phyloP scores from a whole-genome alignment of 2,888 invertebrate genomes.

The Seira ritae region DNA sequence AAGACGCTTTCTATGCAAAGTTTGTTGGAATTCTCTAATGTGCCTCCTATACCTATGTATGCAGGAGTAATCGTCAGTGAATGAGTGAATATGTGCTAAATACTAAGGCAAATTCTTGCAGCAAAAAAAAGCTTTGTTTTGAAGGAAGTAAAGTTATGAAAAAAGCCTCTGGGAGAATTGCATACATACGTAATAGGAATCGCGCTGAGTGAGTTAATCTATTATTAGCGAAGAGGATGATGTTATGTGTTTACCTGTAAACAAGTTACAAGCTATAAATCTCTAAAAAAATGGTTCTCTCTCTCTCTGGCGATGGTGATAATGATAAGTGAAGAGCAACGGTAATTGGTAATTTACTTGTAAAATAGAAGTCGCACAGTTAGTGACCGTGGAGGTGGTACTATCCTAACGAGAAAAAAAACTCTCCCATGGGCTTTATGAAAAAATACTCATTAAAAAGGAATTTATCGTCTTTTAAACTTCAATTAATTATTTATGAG shows the following conservation, averaged over 20 bases:
- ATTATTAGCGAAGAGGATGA: neutral
- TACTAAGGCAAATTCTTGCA: slow-evolving; percentile 26
- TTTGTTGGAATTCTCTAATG: neutral
- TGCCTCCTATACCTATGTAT: neutral
- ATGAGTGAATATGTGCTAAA: neutral
- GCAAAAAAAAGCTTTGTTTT: neutral
- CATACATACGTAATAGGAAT: neutral
- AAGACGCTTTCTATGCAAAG: neutral
- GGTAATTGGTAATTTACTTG: slow-evolving; percentile 53
- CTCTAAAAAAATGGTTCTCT: too few species aligned
- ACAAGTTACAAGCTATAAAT: neutral
- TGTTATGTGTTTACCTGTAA: neutral
- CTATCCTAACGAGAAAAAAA: neutral
- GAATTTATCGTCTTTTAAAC: neutral
- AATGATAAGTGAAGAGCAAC: slow-evolving; percentile 3
- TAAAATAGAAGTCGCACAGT: neutral
- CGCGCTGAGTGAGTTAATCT: neutral
- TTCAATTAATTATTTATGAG: slow-evolving; percentile 7
- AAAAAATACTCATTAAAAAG: neutral
- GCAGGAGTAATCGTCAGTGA: neutral
- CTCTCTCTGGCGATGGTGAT: neutral
- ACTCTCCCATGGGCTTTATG: neutral
- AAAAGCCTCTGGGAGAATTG: neutral
- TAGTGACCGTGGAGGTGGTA: neutral
- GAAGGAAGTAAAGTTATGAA: neutral